Percentiles rank a stretch among this genome's conserved stretches.
Evolutionary conservation across 2,888 invertebrate species (phyloP).

Genomic region (Lycia hirtaria): DNA sequence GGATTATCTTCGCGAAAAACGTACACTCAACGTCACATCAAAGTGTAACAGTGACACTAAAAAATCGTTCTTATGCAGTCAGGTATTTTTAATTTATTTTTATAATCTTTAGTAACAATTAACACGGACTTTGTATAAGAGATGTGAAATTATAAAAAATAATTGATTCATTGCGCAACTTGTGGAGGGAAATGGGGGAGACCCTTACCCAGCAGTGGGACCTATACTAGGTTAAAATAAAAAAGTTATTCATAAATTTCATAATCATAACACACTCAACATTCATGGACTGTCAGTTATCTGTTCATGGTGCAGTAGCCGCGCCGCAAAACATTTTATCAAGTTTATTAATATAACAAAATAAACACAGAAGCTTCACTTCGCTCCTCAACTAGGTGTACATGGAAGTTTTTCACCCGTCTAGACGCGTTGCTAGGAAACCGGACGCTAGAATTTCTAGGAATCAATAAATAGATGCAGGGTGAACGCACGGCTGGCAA

Average conservation of each 20-base stretch:
- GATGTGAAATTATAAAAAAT: too few species aligned
- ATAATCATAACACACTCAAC: neutral
- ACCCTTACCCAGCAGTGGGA: neutral
- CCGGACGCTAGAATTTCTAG: conserved; percentile 62
- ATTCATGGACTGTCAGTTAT: neutral
- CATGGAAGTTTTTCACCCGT: conserved; percentile 52
- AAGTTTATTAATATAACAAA: conserved; percentile 24
- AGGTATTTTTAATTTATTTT: too few species aligned
- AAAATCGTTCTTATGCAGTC: too few species aligned
- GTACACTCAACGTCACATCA: too few species aligned
- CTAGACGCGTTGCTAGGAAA: conserved; percentile 69
- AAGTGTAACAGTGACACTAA: too few species aligned
- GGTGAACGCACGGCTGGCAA: conserved; percentile 57
- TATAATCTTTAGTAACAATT: too few species aligned
- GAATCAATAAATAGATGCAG: conserved; percentile 71
- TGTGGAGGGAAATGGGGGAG: too few species aligned
- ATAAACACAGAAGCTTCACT: conserved; percentile 8
- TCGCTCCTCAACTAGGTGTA: conserved; percentile 15
- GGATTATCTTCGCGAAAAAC: too few species aligned
- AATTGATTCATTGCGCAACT: too few species aligned
- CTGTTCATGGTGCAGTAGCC: neutral
- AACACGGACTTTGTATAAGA: too few species aligned
- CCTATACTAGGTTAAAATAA: neutral
- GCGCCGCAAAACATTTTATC: conserved; percentile 12
- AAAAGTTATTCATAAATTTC: too few species aligned